These are phyloP conservation scores for Nymphalis io DNA, from an alignment of 1,140 invertebrate genomes.

Conservation along the genomic window DNA sequence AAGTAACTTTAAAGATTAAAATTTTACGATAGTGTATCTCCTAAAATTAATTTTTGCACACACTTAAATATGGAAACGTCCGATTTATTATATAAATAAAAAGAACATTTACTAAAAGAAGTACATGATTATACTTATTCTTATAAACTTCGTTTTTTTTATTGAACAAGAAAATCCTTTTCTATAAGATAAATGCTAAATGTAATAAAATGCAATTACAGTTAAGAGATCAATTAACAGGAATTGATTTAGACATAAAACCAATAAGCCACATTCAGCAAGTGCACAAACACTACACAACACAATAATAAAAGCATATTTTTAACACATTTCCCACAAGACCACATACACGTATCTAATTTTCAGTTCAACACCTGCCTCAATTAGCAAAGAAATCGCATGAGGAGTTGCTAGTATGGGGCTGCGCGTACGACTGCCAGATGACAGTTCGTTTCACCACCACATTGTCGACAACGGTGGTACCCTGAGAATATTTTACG, in stretches of 20 bases:
- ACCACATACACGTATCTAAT: not conserved
- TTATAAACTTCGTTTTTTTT: not conserved
- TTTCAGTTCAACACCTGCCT: constrained; percentile 9
- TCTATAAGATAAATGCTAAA: too few species aligned
- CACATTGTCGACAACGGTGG: constrained; percentile 70
- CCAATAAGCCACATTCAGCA: constrained; percentile 6
- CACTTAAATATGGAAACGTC: too few species aligned
- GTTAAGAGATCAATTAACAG: too few species aligned
- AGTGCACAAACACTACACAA: not conserved
- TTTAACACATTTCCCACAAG: not conserved
- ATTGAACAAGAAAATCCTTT: not conserved
- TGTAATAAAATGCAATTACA: too few species aligned
- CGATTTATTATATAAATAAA: too few species aligned
- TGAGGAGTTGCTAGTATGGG: constrained; percentile 37
- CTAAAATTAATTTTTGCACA: not conserved
- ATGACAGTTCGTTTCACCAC: constrained; percentile 38
- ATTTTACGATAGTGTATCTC: not conserved
- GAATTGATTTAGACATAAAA: not conserved
- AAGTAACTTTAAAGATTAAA: not conserved
- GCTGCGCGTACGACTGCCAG: constrained; percentile 35
- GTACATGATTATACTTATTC: not conserved
- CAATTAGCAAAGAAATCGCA: constrained; percentile 34
- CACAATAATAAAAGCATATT: not conserved
- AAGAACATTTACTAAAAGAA: too few species aligned
- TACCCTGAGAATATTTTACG: constrained; percentile 70